Evolutionary conservation across 2,888 invertebrate species (phyloP).

Genomic region (Monopis laevigella): DNA sequence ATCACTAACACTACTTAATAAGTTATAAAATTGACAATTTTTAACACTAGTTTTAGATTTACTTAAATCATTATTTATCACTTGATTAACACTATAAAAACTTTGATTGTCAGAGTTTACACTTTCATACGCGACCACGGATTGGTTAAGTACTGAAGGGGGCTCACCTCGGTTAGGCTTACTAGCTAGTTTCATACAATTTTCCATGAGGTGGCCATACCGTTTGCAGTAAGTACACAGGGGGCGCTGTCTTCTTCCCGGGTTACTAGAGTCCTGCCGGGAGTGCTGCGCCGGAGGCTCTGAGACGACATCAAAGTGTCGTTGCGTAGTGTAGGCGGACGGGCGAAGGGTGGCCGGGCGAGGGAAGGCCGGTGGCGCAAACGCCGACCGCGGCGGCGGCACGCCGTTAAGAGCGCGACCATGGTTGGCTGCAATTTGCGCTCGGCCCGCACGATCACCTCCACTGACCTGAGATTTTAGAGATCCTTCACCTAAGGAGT

Average conservation of each 20-base stretch:
- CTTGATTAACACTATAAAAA: neutral
- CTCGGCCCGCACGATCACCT: too few relatives aligned
- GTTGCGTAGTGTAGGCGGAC: too few relatives aligned
- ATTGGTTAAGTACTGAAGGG: too few relatives aligned
- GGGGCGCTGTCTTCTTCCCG: neutral
- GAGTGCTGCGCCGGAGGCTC: neutral
- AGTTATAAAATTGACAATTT: slow-evolving; percentile 12
- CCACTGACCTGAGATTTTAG: too few relatives aligned
- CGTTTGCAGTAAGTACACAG: slow-evolving; percentile 14
- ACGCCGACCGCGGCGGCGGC: too few relatives aligned
- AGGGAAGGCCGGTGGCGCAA: too few relatives aligned
- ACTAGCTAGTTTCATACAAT: slow-evolving; percentile 10
- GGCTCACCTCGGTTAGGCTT: neutral
- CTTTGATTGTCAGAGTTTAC: neutral
- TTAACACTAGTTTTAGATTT: neutral
- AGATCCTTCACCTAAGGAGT: slow-evolving; percentile 6
- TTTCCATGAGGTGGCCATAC: slow-evolving; percentile 11
- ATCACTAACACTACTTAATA: slow-evolving; percentile 5
- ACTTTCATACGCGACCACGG: neutral
- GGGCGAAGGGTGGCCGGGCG: too few relatives aligned
- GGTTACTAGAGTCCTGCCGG: neutral
- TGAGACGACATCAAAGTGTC: too few relatives aligned
- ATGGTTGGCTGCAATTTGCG: too few relatives aligned
- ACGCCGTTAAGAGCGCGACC: too few relatives aligned
- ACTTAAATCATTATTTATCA: neutral